A percentile compares a stretch with the other conserved stretches of the same genome.
These are phyloP conservation scores for Ceratina australensis DNA, from an alignment of 1,140 invertebrate species.

Conservation along the genomic window DNA sequence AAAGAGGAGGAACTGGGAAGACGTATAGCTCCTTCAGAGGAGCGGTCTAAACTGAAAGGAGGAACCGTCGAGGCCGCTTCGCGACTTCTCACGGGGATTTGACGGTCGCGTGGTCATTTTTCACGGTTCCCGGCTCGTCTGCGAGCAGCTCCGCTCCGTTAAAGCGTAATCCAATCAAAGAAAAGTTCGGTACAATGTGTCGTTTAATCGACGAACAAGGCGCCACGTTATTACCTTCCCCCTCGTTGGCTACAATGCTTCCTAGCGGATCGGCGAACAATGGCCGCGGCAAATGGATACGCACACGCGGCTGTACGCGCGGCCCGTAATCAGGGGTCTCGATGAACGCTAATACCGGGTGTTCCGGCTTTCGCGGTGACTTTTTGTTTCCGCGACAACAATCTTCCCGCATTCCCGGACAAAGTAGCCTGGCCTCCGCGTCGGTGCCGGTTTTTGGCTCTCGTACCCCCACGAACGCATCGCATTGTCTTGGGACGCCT, in stretches of 20 bases:
- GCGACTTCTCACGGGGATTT: constrained; percentile 62
- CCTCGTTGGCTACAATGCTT: constrained; percentile 55
- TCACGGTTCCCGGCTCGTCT: constrained; percentile 39
- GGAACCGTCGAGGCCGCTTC: neutral
- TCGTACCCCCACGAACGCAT: neutral
- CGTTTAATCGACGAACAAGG: constrained; percentile 65
- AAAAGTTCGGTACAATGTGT: constrained; percentile 61
- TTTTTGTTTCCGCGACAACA: constrained; percentile 64
- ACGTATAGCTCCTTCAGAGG: neutral
- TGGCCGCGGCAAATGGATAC: constrained; percentile 62
- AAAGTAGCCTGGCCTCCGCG: constrained; percentile 19
- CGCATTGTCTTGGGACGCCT: constrained; percentile 32
- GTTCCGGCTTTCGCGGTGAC: constrained; percentile 53
- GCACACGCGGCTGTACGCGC: constrained; percentile 50
- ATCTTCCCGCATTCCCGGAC: constrained; percentile 67
- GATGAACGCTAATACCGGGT: constrained; percentile 63
- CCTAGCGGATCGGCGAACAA: constrained; percentile 62
- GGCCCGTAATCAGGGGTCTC: constrained; percentile 59
- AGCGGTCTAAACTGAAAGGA: neutral
- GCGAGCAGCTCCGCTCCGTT: constrained; percentile 33
- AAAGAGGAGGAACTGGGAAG: neutral
- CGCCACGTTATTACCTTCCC: constrained; percentile 63
- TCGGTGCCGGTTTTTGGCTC: neutral
- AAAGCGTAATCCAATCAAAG: constrained; percentile 63
- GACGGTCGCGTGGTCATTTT: constrained; percentile 58